Evolutionary conservation across 2,113 vertebrate species (phyloP).

Genomic region (Zosterops lateralis): DNA sequence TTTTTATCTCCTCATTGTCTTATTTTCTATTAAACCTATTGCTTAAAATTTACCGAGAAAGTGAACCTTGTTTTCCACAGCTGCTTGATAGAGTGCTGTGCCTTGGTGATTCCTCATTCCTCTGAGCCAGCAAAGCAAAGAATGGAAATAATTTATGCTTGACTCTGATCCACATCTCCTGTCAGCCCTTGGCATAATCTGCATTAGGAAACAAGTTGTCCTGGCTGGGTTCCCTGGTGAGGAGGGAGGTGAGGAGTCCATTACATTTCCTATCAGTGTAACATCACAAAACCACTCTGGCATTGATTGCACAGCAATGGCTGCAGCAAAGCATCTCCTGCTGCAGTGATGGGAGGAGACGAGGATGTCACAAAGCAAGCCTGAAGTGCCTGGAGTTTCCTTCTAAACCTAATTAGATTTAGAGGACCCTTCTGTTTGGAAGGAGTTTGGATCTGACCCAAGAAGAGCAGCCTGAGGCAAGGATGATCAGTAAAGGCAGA

Average conservation of each 20-base stretch:
- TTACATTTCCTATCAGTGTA: neutral
- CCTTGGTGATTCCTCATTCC: neutral
- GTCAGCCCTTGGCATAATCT: neutral
- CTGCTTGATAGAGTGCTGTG: neutral
- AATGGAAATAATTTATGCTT: slow-evolving; percentile 22
- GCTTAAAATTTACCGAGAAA: no score
- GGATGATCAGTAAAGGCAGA: neutral
- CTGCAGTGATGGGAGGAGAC: neutral
- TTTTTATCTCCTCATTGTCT: no score
- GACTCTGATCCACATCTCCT: neutral
- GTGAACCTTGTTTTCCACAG: no score
- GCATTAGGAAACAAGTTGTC: neutral
- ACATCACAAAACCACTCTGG: neutral
- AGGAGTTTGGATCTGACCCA: neutral
- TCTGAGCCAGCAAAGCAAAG: slow-evolving; percentile 2
- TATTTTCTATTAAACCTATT: no score
- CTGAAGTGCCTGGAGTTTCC: neutral
- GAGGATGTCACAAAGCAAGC: neutral
- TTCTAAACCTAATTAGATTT: neutral
- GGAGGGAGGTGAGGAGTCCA: neutral
- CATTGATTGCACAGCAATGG: neutral
- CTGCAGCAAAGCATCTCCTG: neutral
- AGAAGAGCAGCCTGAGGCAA: neutral
- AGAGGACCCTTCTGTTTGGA: neutral
- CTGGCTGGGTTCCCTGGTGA: neutral